Evolutionary conservation across 2,113 vertebrate species (phyloP).

Genomic region (Cyphomyrus plagiostoma): DNA sequence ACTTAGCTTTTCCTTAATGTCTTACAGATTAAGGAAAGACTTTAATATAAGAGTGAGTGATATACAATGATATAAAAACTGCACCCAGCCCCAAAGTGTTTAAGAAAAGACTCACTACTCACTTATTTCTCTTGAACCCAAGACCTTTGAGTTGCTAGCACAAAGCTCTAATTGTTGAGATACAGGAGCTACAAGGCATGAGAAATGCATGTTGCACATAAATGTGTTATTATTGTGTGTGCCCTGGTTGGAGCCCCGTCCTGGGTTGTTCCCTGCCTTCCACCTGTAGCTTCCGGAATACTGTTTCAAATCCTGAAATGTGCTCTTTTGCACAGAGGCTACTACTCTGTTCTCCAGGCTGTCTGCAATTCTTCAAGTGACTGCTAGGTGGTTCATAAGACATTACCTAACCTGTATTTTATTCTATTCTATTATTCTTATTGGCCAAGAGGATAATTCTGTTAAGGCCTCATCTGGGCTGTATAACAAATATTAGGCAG

Average conservation of each 20-base stretch:
- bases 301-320: neutral
- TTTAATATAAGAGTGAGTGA: neutral
- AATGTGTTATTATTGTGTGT: neutral
- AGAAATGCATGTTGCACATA: too few species aligned
- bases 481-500: neutral
- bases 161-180: neutral
- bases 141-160: neutral
- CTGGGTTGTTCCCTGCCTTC: neutral
- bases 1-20: neutral
- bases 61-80: neutral
- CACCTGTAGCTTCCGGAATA: neutral
- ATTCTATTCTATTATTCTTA: neutral
- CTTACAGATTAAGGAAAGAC: neutral
- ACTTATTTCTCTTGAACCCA: neutral
- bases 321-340: neutral
- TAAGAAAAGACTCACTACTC: neutral
- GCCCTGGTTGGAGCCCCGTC: neutral
- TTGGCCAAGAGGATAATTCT: neutral
- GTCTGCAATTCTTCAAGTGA: neutral
- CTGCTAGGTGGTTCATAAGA: neutral
- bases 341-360: neutral
- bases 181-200: too few species aligned
- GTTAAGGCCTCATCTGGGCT: neutral
- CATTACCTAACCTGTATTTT: neutral
- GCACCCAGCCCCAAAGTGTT: neutral